Base-by-base conservation (phyloP, 2,888 invertebrate species). In the Taenaris catops region DNA sequence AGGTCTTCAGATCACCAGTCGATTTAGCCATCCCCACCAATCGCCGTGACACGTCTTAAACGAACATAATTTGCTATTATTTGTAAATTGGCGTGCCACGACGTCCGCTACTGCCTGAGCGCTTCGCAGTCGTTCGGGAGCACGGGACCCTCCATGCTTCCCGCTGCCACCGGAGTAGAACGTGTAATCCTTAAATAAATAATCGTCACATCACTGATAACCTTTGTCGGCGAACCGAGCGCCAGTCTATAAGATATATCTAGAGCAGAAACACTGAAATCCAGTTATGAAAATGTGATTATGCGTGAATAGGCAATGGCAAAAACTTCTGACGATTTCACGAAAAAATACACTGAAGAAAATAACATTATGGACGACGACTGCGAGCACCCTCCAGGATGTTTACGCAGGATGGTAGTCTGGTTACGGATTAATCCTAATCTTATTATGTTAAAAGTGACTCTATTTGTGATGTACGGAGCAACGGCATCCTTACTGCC, bases 401-500 rank as follows among this genome's bases (percentile, higher is more conserved):
- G 75, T 46, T 72, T 88, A 44, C 76, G 79, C 44, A 74, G 84
- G 59, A 65, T 72, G 61, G 84, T 78, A 67, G 64, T 61, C 33
- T 78, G 78, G 55, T 70, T 89, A 49, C 84, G 89, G 42, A 91
- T 94, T 51, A 94, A 94, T 71, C 92, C 92, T 29, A 93, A 94
- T 73, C 80, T 94, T 55, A 87, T 95, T 46, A 93, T 94, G 91
- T 75, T 95, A 56, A 95, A 95, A 88, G 88, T 94, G 55, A 93
- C 94, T 16, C 80, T 95, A 4, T 95, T 95, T 70, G 92, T 94
- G 54, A 92, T 94, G 89, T 94, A 94, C 64, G 94, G 95, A 68
- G 96, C 94, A 29, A 93, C 94, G 17, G 94, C 95, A 31, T 94
- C 94, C 3, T 87, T 96, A 31, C 76, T 96, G 38, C 96, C 96